These are phyloP conservation scores for Latrodectus geometricus DNA, from an alignment of 1,140 invertebrate species.

Conservation along the genomic window DNA sequence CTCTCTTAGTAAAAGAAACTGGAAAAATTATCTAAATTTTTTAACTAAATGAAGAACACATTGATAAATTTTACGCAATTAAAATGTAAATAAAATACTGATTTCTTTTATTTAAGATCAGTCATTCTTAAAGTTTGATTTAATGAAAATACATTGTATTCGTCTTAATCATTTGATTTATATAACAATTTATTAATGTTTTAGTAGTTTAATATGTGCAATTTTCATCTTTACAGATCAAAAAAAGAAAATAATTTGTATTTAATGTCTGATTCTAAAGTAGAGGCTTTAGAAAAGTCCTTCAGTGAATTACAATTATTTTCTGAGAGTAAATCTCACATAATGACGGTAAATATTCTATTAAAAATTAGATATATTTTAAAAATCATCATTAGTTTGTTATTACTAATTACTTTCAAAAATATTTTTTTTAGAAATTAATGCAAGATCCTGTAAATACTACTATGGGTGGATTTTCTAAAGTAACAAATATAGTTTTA, in stretches of 20 bases:
- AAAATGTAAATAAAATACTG: no score
- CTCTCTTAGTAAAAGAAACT: no score
- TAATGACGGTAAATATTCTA: slow-evolving; percentile 66
- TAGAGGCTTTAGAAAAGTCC: slow-evolving; percentile 81
- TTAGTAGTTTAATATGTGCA: not conserved
- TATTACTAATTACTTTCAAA: not conserved
- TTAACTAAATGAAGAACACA: no score
- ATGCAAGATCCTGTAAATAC: slow-evolving; percentile 81
- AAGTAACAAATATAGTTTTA: slow-evolving; percentile 78
- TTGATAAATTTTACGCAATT: no score
- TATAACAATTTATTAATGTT: not conserved
- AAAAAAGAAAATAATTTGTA: slow-evolving; percentile 79
- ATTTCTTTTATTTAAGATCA: no score
- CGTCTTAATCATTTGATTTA: no score
- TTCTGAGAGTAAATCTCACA: slow-evolving; percentile 73
- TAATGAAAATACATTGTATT: no score
- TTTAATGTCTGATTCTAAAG: slow-evolving; percentile 77
- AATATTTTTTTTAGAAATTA: slow-evolving; percentile 68
- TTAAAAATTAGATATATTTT: slow-evolving; percentile 2
- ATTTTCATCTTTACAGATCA: slow-evolving; percentile 71
- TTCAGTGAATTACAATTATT: slow-evolving; percentile 88
- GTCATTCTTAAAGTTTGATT: no score
- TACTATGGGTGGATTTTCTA: slow-evolving; percentile 84
- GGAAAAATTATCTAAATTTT: no score
- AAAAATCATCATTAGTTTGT: not conserved